Evolutionary conservation across 2,888 invertebrate genomes (phyloP).

Genomic region (Dorcus parallelipipedus): DNA sequence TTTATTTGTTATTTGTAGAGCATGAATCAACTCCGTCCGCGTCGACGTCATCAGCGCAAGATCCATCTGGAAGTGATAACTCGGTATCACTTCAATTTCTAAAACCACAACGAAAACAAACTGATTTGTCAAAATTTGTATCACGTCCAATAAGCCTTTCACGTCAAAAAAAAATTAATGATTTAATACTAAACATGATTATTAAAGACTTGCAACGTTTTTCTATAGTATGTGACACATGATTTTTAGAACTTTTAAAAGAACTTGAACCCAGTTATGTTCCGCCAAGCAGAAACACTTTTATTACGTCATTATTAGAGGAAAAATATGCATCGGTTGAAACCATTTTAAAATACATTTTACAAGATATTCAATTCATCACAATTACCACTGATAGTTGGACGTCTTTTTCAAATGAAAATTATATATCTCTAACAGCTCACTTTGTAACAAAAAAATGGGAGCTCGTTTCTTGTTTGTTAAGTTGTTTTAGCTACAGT

Average conservation of each 20-base stretch:
- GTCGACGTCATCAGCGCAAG: no score
- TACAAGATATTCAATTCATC: not conserved
- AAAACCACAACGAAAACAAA: no score
- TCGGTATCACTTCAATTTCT: no score
- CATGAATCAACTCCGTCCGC: no score
- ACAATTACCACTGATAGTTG: slow-evolving; percentile 5
- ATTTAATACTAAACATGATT: slow-evolving; percentile 3
- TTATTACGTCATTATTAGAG: not conserved
- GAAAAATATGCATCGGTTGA: not conserved
- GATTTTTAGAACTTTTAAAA: not conserved
- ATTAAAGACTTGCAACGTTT: slow-evolving; percentile 6
- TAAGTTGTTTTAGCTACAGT: not conserved
- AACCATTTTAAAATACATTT: not conserved
- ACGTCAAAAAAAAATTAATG: not conserved
- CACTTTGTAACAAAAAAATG: not conserved
- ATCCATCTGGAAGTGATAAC: no score
- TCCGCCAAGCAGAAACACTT: not conserved
- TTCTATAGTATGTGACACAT: slow-evolving; percentile 1
- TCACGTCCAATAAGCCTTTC: not conserved
- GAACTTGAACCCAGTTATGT: not conserved
- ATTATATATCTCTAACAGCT: slow-evolving; percentile 3
- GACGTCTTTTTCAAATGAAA: slow-evolving; percentile 4
- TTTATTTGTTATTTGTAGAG: no score
- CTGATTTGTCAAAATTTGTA: no score
- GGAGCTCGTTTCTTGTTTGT: not conserved